Evolutionary conservation across 2,888 invertebrate species (phyloP).

Genomic region (Oscheius sp.): DNA sequence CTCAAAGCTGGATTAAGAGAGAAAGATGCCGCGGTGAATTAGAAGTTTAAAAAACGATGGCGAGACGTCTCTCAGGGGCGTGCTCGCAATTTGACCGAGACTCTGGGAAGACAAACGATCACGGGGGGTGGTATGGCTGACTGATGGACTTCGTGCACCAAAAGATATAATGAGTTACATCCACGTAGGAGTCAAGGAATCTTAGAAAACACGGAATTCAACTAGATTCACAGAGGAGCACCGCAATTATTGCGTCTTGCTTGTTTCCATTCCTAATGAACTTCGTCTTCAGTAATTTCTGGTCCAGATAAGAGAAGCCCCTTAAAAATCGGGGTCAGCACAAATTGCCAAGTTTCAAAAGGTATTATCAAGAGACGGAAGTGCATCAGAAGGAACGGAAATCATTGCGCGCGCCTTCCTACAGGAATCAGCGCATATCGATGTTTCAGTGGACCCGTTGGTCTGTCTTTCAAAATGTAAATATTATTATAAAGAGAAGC

Average conservation of each 20-base stretch:
- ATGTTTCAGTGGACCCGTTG: conserved; percentile 10
- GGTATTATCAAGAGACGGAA: conserved; percentile 6
- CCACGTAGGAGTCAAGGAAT: conserved; percentile 6
- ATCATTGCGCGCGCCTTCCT: background rate
- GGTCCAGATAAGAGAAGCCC: background rate
- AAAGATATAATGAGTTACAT: conserved; percentile 29
- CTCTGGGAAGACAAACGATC: background rate
- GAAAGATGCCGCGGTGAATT: conserved; percentile 5
- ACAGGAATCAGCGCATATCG: conserved; percentile 20
- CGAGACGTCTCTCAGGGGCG: background rate
- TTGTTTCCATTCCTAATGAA: conserved; percentile 11
- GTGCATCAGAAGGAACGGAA: conserved; percentile 9
- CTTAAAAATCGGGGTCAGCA: background rate
- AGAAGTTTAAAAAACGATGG: conserved; percentile 17
- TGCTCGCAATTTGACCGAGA: background rate
- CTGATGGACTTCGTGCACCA: conserved; percentile 7
- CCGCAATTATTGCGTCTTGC: conserved; percentile 28
- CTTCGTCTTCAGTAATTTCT: conserved; percentile 7
- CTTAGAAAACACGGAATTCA: conserved; percentile 1
- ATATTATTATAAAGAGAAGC: too few species aligned
- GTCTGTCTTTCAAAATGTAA: too few species aligned
- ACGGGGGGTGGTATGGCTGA: conserved; percentile 18
- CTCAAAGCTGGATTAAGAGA: background rate
- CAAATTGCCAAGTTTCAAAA: background rate
- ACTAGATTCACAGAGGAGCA: conserved; percentile 3